Evolutionary conservation across 1,140 invertebrate genomes (phyloP).

Genomic region (Pygmarrhopalites habei): DNA sequence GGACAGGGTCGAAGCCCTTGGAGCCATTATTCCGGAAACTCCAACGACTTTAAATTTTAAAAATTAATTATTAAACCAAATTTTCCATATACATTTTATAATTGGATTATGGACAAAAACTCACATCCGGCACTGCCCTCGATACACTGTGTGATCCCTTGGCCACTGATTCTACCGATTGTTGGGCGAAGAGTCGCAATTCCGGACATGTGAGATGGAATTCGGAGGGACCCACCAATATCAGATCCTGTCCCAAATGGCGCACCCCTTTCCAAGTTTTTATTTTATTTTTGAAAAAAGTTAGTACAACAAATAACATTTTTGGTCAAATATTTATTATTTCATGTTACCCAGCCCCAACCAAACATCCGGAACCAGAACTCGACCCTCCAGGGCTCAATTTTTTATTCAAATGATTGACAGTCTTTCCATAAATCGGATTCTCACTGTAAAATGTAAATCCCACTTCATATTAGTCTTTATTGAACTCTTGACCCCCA

Average conservation of each 20-base stretch:
- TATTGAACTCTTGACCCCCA: not conserved
- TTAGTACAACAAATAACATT: too few relatives aligned
- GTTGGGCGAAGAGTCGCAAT: constrained; percentile 22
- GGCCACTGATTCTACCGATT: constrained; percentile 7
- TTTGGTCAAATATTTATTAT: too few relatives aligned
- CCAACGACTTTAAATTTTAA: not conserved
- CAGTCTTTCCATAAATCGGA: constrained; percentile 38
- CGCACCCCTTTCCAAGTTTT: too few relatives aligned
- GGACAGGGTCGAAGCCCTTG: constrained; percentile 23
- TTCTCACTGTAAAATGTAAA: constrained; percentile 32
- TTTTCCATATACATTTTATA: not conserved
- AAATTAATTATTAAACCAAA: not conserved
- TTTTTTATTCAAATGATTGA: constrained; percentile 26
- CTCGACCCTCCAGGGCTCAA: constrained; percentile 36
- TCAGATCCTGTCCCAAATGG: constrained; percentile 46
- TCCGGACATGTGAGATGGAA: constrained; percentile 29
- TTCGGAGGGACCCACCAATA: constrained; percentile 42
- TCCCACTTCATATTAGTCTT: too few relatives aligned
- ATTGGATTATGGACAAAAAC: not conserved
- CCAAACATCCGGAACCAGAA: constrained; percentile 39
- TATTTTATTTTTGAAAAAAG: too few relatives aligned
- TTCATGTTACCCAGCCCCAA: constrained; percentile 29
- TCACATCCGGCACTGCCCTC: constrained; percentile 12
- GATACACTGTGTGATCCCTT: not conserved
- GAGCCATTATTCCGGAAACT: constrained; percentile 28